Percentiles rank a stretch among this genome's conserved stretches.
Conservation (phyloP, 2,113 vertebrate genomes). For the Alexandromys fortis region DNA sequence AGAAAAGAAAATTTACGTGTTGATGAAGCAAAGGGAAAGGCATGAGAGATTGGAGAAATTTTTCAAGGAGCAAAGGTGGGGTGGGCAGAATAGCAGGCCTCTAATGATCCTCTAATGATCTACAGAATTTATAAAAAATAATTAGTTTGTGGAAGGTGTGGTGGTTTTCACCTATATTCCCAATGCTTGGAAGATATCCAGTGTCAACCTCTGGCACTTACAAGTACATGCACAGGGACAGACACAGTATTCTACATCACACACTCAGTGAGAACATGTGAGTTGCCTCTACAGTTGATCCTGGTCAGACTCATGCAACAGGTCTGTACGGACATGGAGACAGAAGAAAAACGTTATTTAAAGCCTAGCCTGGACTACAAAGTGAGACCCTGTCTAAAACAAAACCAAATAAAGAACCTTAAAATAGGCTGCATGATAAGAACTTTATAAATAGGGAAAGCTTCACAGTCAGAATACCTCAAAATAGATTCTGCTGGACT, state of each 20-base stretch:
- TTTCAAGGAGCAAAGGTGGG: background rate
- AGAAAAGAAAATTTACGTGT: background rate
- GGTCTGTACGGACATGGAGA: background rate
- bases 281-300: background rate
- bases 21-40: background rate
- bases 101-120: background rate
- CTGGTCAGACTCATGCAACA: background rate
- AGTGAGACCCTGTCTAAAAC: background rate
- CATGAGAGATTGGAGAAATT: background rate
- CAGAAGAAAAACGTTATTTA: background rate
- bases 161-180: background rate
- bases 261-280: background rate
- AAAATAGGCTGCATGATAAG: background rate
- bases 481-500: background rate
- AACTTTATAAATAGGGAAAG: background rate
- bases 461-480: background rate
- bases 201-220: background rate
- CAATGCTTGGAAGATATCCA: background rate
- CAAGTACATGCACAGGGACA: background rate
- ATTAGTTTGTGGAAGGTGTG: background rate
- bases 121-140: background rate
- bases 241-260: background rate
- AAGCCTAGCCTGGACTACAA: background rate
- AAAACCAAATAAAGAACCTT: background rate
- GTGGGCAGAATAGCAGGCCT: background rate